Evolutionary conservation across 1,140 invertebrate genomes (phyloP).

Genomic region (Macrosteles quadrilineatus): DNA sequence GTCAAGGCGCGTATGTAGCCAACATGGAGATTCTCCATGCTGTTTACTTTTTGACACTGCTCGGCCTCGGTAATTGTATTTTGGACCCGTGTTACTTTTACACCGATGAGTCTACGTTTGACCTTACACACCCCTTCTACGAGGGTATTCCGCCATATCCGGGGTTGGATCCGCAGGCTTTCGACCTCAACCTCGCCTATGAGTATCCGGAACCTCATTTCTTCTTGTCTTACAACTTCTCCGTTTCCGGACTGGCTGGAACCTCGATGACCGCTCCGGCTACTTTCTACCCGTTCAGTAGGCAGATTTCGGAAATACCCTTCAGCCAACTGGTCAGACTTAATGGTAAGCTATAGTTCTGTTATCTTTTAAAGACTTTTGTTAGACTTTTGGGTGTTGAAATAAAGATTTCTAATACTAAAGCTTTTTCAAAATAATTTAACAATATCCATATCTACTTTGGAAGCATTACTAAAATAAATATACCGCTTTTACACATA

Average conservation of each 20-base stretch:
- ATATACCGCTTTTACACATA: no score
- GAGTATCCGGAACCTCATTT: conserved; percentile 10
- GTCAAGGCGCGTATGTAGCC: neutral
- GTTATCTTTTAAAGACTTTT: neutral
- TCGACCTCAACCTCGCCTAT: conserved; percentile 13
- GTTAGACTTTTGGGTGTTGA: neutral
- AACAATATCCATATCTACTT: no score
- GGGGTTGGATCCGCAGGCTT: conserved; percentile 9
- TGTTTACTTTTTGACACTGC: neutral
- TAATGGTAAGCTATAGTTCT: neutral
- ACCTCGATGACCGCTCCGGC: conserved; percentile 12
- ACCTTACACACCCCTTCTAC: conserved; percentile 16
- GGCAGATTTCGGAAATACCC: conserved; percentile 11
- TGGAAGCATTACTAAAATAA: no score
- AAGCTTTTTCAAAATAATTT: no score
- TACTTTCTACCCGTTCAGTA: conserved; percentile 1
- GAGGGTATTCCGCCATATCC: conserved; percentile 8
- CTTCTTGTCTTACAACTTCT: conserved; percentile 10
- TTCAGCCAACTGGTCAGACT: conserved; percentile 4
- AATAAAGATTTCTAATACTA: no score
- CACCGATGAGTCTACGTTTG: neutral
- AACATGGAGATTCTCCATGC: conserved; percentile 10
- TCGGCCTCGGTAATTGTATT: neutral
- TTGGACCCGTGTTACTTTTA: conserved; percentile 17
- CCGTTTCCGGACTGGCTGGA: conserved; percentile 12